Evolutionary conservation across 2,113 vertebrate genomes (phyloP).

Genomic region (Petrocephalus zakoni): DNA sequence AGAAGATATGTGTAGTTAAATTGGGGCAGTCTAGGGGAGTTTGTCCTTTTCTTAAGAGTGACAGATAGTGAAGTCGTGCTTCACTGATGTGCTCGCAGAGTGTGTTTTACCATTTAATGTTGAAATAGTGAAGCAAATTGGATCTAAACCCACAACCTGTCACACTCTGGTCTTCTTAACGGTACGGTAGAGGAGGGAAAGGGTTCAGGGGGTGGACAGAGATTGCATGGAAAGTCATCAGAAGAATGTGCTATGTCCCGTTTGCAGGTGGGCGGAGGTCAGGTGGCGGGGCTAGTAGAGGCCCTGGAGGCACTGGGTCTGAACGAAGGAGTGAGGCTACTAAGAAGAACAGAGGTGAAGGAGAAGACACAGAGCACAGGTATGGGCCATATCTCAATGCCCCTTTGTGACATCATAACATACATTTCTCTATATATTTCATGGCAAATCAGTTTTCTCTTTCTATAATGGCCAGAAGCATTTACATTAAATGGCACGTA

Average conservation of each 20-base stretch:
- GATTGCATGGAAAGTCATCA: background rate
- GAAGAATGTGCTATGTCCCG: background rate
- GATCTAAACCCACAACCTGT: background rate
- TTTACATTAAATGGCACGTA: background rate
- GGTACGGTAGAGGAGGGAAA: background rate
- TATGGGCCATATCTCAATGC: constrained; percentile 38
- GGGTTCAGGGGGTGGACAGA: background rate
- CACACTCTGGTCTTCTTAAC: background rate
- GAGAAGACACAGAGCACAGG: constrained; percentile 80
- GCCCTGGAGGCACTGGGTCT: constrained; percentile 81
- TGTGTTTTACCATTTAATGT: background rate
- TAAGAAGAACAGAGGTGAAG: constrained; percentile 58
- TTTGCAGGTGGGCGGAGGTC: constrained; percentile 79
- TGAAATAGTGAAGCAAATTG: background rate
- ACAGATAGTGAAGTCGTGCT: background rate
- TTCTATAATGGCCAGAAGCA: background rate
- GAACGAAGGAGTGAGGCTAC: constrained; percentile 70
- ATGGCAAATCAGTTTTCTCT: background rate
- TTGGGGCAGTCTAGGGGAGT: background rate
- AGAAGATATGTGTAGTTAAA: background rate
- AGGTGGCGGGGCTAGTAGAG: constrained; percentile 67
- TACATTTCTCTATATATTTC: too few relatives aligned
- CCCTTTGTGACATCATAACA: background rate
- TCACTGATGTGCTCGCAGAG: background rate
- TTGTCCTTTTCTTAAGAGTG: background rate